phyloP scores from a whole-genome alignment of 2,888 invertebrate genomes.

The Crioceris asparagi region DNA sequence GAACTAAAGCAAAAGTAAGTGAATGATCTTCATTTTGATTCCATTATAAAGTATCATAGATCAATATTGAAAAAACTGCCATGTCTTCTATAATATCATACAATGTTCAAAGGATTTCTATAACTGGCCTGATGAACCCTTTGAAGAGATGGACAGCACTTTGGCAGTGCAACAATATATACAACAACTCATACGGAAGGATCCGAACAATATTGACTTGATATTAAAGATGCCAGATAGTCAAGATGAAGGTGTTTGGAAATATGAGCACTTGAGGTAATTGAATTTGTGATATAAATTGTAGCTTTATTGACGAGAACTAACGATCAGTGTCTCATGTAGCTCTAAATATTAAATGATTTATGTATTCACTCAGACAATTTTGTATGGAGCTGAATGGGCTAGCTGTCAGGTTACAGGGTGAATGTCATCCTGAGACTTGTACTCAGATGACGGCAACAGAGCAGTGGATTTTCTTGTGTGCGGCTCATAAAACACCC shows the following conservation, averaged over 20 bases:
- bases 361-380: too few species aligned
- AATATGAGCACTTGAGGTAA: constrained; percentile 94
- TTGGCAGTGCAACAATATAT: constrained; percentile 98
- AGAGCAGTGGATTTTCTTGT: constrained; percentile 99
- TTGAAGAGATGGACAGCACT: constrained; percentile 99
- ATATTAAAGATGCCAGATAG: constrained; percentile 94
- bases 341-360: background rate
- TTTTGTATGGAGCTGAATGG: constrained; percentile 99
- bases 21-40: too few species aligned
- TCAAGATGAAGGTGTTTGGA: constrained; percentile 99
- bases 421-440: constrained; percentile 91
- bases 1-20: constrained; percentile 75
- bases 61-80: too few species aligned
- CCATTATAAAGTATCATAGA: too few species aligned
- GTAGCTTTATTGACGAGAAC: too few species aligned
- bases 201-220: constrained; percentile 86
- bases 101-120: constrained; percentile 73
- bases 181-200: constrained; percentile 90
- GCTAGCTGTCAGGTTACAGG: constrained; percentile 90
- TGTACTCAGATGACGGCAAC: constrained; percentile 99
- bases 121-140: constrained; percentile 95
- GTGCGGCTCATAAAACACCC: constrained; percentile 99
- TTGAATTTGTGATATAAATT: background rate
- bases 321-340: too few species aligned
- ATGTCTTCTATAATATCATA: background rate